Evolutionary conservation across 2,888 invertebrate genomes (phyloP), one percentile per base, ranked within the genome.

Genomic region (Oithona nana): DNA sequence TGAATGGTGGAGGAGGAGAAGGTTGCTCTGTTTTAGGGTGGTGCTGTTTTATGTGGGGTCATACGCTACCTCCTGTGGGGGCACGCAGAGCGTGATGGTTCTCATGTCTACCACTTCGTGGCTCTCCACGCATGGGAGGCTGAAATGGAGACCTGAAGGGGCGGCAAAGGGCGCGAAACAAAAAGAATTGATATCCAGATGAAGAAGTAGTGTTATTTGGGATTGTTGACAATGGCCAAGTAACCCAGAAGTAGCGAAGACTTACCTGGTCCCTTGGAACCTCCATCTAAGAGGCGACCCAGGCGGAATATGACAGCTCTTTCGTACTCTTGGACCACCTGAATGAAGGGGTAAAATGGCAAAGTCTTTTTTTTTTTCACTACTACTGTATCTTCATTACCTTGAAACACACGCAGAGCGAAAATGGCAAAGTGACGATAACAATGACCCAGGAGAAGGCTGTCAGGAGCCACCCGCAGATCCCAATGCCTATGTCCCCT

Each of bases 321-420:
- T 73, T 94, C 93, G 73, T 94, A 94, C 71, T 94, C 93, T 71
- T 90, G 90, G 1, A 94, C 92, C 49, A 94, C 92, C 92, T 93
- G 65, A n/a, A n/a, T n/a, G n/a, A n/a, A n/a, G n/a, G n/a, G n/a
- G n/a, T n/a, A n/a, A n/a, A n/a, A n/a, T n/a, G n/a, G n/a, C n/a
- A n/a, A n/a, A n/a, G n/a, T n/a, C n/a, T n/a, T n/a, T n/a, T n/a
- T n/a, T n/a, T n/a, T n/a, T n/a, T n/a, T n/a, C n/a, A n/a, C n/a
- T n/a, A n/a, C n/a, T n/a, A n/a, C n/a, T n/a, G n/a, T n/a, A n/a
- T n/a, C n/a, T n/a, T n/a, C n/a, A n/a, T 6, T 78, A 90, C 92
- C 84, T 93, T 93, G 72, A 93, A 88, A 73, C 90, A 92, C 63
- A 93, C 79, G 73, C 90, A 83, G 1, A 94, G 78, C 0, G 92